These are phyloP conservation scores for Eristalis tenax DNA, from an alignment of 2,888 invertebrate species.

Conservation along the genomic window DNA sequence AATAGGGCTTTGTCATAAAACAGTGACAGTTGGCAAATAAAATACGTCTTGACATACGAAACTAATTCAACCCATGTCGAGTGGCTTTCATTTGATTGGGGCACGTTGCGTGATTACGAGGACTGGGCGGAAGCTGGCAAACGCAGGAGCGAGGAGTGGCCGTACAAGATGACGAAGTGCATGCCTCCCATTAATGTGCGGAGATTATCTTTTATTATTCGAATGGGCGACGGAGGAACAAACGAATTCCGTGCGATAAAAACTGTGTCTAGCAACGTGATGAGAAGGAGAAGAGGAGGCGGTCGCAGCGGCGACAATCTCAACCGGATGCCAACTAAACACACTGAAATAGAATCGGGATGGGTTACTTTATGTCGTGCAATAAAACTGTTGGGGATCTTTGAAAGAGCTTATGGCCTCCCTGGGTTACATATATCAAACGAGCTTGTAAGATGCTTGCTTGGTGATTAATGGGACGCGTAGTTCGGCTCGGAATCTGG, in stretches of 20 bases:
- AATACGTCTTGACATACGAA: slow-evolving; percentile 23
- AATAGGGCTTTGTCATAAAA: slow-evolving; percentile 17
- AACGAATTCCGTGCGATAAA: background rate
- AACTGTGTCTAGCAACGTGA: background rate
- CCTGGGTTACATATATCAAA: background rate
- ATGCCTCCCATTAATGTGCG: background rate
- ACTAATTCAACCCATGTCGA: slow-evolving; percentile 30
- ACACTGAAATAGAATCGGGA: background rate
- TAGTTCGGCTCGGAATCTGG: background rate
- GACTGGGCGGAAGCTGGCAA: slow-evolving; percentile 15
- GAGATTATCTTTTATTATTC: slow-evolving; percentile 10
- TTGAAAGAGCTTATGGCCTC: background rate
- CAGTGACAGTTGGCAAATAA: slow-evolving; percentile 42
- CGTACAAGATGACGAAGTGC: background rate
- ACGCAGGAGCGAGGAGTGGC: background rate
- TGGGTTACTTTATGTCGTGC: background rate
- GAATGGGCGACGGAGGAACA: background rate
- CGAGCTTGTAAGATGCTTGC: background rate
- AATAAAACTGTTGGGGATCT: background rate
- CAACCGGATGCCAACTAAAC: background rate
- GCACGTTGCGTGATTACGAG: background rate
- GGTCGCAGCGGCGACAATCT: no score
- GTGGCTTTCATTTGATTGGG: slow-evolving; percentile 16
- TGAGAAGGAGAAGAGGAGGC: background rate
- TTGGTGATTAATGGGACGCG: background rate